Base-by-base conservation (phyloP, 2,113 vertebrate species). In the Herpailurus yagouaroundi region DNA sequence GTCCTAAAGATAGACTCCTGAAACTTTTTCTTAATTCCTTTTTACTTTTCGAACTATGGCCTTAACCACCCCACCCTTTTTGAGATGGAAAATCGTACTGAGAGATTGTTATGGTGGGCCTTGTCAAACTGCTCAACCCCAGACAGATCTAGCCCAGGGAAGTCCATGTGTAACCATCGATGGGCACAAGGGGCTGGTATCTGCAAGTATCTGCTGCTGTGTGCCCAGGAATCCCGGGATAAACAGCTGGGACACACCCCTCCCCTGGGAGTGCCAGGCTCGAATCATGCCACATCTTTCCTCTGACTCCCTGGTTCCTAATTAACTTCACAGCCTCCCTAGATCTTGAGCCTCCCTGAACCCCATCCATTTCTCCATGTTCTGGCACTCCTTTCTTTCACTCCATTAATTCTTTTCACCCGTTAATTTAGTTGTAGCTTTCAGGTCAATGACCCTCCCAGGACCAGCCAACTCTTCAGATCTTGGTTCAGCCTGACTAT, bases 201-300 rank as follows among this genome's bases (percentile, higher is more conserved):
- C 14, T 95, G 4, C 31, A 55, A 66, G 21, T 18, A 5, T 5
- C 64, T 25, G 1, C 41, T 81, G 27, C 50, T 25, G 36, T 74
- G 55, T 52, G 33, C 21, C n/a, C 82, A 69, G n/a, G 2, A 9
- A 63, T 25, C n/a, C 21, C 29, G 0, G 16, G 50, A 14, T n/a
- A 23, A 80, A 21, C 29, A 16, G 7, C 45, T 77, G 71, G 33
- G 15, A 13, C 16, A 45, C 71, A 29, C 7, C 36, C 71, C 7
- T 45, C 25, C 7, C 50, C 18, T 88, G 5, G 7, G 57, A 60
- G 8, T 77, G n/a, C 21, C 55, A 50, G 77, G 5, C 21, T n/a
- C 4, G 1, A 73, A 9, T 66, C 15, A n/a, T 0, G 0, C 41
- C 23, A 18, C 3, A 0, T 29, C 45, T 82, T 36, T 83, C 4